Evolutionary conservation across 1,140 invertebrate genomes (phyloP), one percentile per base, ranked within the genome.

Genomic region (Anastrepha ludens): DNA sequence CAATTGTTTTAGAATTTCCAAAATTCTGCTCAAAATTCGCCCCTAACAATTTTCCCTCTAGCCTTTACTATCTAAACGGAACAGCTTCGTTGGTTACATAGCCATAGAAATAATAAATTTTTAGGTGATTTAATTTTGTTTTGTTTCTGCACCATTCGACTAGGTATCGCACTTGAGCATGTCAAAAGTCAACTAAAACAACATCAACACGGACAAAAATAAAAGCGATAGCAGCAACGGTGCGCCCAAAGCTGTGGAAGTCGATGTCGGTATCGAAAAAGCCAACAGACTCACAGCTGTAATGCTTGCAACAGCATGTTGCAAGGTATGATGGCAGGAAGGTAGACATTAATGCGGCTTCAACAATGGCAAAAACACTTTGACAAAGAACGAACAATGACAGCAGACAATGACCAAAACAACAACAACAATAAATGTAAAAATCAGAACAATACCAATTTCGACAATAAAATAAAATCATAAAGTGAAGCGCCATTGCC

Each of bases 381-480:
- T 74, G 70, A 44, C 70, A 74, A 47, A 74, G 70, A 15, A 47
- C 47, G 44, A 47, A 74, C 44, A 74, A 74, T 74, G 44, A 15
- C 15, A 41, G 15, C 13, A 74, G 44, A n/a, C 70, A 44, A 74
- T 47, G 15, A 11, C 44, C 11, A 6, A 15, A 74, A 44, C 50
- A 55, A 7, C 70, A 44, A 44, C 70, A 74, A 41, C 70, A 74
- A 47, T 47, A 74, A 74, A 74, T 47, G 13, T 41, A 74, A 74
- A 74, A 74, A 47, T 74, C 70, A 74, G 70, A 74, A 74, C 70
- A 74, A 74, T 74, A 44, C 70, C 39, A 74, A 74, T 74, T 74
- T 13, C 70, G 47, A 44, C 39, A 74, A 44, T 15, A 74, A 74
- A 44, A 74, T 7, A 20, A 74, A 44, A 50, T 74, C 41, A 74